These are phyloP conservation scores for Trachops cirrhosus DNA, from an alignment of 2,797 vertebrate species.

Conservation along the genomic window DNA sequence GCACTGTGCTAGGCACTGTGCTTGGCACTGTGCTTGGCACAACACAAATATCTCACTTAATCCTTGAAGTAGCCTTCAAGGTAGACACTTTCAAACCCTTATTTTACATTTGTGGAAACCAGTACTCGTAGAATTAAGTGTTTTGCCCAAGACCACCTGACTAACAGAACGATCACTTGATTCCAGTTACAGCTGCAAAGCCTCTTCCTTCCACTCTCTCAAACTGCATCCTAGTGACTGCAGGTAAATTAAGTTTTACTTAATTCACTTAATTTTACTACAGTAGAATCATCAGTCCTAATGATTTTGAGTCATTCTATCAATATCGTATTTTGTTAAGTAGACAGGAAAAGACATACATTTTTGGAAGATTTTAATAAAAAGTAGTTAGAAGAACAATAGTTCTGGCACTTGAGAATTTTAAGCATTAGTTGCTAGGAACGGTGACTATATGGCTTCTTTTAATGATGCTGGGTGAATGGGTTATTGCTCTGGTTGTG, in stretches of 20 bases:
- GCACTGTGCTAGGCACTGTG: neutral
- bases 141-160: neutral
- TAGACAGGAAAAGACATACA: neutral
- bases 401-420: neutral
- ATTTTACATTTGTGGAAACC: neutral
- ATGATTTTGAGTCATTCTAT: neutral
- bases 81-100: neutral
- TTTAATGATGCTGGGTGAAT: neutral
- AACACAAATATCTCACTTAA: neutral
- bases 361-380: slow-evolving; percentile 37
- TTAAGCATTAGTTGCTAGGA: neutral
- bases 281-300: neutral
- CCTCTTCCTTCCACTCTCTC: neutral
- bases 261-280: neutral
- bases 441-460: neutral
- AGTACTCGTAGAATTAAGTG: neutral
- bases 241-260: neutral
- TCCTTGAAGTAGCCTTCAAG: neutral
- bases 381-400: slow-evolving; percentile 31
- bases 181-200: neutral
- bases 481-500: neutral
- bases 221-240: neutral
- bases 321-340: slow-evolving; percentile 13
- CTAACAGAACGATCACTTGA: neutral
- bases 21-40: neutral